Evolutionary conservation across 2,113 vertebrate genomes (phyloP).

Genomic region (Gnathonemus longibarbis): DNA sequence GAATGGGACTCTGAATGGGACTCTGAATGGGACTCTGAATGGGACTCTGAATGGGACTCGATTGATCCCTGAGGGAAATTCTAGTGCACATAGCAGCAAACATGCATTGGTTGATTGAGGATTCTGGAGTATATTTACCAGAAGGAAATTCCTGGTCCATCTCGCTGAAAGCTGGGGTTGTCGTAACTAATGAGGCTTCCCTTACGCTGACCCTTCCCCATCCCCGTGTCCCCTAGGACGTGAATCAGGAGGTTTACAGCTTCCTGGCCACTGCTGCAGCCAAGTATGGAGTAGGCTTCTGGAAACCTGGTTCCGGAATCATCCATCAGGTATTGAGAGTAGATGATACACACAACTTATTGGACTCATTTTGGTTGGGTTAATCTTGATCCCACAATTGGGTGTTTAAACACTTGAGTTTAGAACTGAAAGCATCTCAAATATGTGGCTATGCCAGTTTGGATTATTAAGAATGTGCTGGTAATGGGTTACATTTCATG

Average conservation of each 20-base stretch:
- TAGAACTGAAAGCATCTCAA: neutral
- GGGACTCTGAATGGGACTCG: neutral
- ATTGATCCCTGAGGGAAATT: neutral
- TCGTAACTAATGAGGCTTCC: neutral
- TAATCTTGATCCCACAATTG: neutral
- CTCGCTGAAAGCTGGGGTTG: neutral
- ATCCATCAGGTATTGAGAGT: conserved; percentile 82
- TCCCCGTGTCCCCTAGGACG: conserved; percentile 60
- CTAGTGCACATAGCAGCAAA: neutral
- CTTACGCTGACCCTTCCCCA: neutral
- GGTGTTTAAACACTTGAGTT: neutral
- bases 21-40: too few species aligned
- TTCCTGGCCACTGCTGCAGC: conserved; percentile 83
- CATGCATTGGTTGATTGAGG: neutral
- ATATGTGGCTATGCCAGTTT: neutral
- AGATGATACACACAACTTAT: neutral
- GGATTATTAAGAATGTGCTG: neutral
- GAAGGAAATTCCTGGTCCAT: neutral
- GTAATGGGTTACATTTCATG: neutral
- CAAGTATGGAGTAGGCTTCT: conserved; percentile 96
- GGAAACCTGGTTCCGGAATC: conserved; percentile 96
- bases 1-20: too few species aligned
- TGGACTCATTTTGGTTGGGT: neutral
- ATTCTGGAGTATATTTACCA: neutral
- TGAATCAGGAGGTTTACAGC: conserved; percentile 91